A percentile compares a stretch with the other conserved stretches of the same genome.
phyloP scores from a whole-genome alignment of 2,888 invertebrate genomes.

The Cryptocheilus praepositus region DNA sequence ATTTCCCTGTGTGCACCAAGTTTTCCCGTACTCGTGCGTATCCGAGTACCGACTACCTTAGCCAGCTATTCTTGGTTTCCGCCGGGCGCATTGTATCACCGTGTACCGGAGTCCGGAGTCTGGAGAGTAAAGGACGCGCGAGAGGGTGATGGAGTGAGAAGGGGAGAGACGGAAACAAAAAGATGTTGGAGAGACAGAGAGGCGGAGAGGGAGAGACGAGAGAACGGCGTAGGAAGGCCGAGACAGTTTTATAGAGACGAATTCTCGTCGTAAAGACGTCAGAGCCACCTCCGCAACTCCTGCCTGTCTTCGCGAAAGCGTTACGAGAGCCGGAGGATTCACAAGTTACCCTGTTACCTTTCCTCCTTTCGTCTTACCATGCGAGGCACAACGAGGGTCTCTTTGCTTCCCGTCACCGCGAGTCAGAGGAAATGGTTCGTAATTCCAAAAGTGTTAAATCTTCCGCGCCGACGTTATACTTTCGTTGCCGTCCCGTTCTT shows the following conservation, averaged over 20 bases:
- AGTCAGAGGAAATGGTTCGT: slow-evolving; percentile 33
- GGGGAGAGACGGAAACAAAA: slow-evolving; percentile 15
- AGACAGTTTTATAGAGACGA: slow-evolving; percentile 72
- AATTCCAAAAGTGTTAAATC: slow-evolving; percentile 50
- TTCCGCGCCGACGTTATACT: slow-evolving; percentile 16
- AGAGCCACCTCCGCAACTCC: slow-evolving; percentile 60
- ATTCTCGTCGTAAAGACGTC: slow-evolving; percentile 71
- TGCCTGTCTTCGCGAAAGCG: slow-evolving; percentile 58
- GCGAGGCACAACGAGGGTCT: slow-evolving; percentile 47
- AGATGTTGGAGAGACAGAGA: slow-evolving; percentile 37
- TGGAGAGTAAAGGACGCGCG: slow-evolving; percentile 15
- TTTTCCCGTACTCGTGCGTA: slow-evolving; percentile 25
- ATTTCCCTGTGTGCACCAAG: slow-evolving; percentile 7
- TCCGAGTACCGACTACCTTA: slow-evolving; percentile 31
- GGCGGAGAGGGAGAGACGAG: slow-evolving; percentile 18
- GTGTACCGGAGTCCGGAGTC: slow-evolving; percentile 36
- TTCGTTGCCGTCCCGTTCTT: no score
- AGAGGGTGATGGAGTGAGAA: slow-evolving; percentile 6
- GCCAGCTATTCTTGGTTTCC: slow-evolving; percentile 52
- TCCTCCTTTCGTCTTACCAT: slow-evolving; percentile 43
- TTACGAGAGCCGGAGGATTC: slow-evolving; percentile 64
- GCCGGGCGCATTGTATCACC: slow-evolving; percentile 55
- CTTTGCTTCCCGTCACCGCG: slow-evolving; percentile 30
- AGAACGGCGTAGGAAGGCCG: slow-evolving; percentile 50
- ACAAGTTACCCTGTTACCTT: slow-evolving; percentile 61